Conservation (phyloP, 1,140 invertebrate species). For the Arctopsyche grandis region DNA sequence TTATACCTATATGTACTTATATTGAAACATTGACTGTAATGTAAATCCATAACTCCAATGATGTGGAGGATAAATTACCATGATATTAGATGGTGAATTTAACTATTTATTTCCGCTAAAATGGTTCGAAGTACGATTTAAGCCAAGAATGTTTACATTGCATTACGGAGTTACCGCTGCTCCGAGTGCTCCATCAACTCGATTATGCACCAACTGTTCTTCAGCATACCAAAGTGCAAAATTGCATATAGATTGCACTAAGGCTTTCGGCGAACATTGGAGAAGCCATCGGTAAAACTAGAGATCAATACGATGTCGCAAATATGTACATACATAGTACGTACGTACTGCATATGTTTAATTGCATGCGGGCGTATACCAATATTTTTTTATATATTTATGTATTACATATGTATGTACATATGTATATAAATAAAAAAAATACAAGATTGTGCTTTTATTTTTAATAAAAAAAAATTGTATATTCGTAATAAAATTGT, state of each 20-base stretch:
- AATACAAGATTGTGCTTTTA: no score
- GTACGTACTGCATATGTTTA: no score
- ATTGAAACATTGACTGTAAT: no score
- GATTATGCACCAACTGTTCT: conserved; percentile 26
- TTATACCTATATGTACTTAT: no score
- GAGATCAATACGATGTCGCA: conserved; percentile 12
- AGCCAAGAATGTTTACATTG: conserved; percentile 20
- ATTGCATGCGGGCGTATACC: no score
- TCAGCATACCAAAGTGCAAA: not conserved
- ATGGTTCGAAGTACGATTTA: not conserved
- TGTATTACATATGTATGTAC: no score
- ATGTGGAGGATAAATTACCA: no score
- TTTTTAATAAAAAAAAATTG: not conserved
- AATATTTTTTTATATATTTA: no score
- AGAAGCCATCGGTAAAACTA: not conserved
- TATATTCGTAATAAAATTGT: conserved; percentile 12
- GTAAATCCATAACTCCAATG: no score
- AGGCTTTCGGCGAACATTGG: not conserved
- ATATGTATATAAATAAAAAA: no score
- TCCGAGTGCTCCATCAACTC: conserved; percentile 16
- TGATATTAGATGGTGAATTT: no score
- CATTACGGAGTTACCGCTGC: not conserved
- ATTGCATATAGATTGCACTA: conserved; percentile 13
- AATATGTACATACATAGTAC: conserved; percentile 1
- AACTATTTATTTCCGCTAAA: not conserved